Base-by-base conservation (phyloP, 2,797 vertebrate species). In the Enteromius radiatus region DNA sequence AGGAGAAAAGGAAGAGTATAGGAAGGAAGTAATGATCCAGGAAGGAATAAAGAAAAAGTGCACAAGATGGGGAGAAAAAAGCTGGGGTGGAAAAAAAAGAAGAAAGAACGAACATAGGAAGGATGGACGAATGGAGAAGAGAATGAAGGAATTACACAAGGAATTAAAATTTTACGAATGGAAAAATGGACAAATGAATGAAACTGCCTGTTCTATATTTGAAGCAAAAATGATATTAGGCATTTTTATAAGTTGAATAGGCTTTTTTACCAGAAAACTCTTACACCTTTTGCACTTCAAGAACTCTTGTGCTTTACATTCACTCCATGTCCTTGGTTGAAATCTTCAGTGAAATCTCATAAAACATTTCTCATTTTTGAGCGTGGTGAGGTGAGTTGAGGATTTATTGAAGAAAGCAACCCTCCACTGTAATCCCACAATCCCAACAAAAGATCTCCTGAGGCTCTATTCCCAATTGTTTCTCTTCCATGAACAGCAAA, bases 371-470 rank as follows among this genome's bases (percentile, higher is more conserved):
- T 45, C 17, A 21, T 21, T 36, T 70, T 67, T 45, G 67, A 41
- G 47, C n/a, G 63, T 78, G 45, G 45, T 17, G 26, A 49, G 47
- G 5, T 23, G 76, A 54, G n/a, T 38, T 19, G 54, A 59, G 61
- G 78, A 83, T 86, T 83, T 88, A 78, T 82, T 83, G 54, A 79
- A 80, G 73, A 83, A 74, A 59, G 61, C 79, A 64, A 74, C 21
- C n/a, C 3, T n/a, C 19, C 6, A 1, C 23, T 83, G 85, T 78
- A 75, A 81, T 85, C 68, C 73, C 56, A 43, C 52, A 73, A 54
- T 54, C 67, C 17, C 10, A 61, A 15, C 77, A 70, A 79, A 67
- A 74, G 41, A 76, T 15, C 68, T 63, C 23, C 8, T 23, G 9
- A 74, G 14, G 64, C 59, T 26, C 31, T 45, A 52, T 49, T 54